Conservation (phyloP, 2,113 vertebrate genomes). For the Thamnaconus septentrionalis region DNA sequence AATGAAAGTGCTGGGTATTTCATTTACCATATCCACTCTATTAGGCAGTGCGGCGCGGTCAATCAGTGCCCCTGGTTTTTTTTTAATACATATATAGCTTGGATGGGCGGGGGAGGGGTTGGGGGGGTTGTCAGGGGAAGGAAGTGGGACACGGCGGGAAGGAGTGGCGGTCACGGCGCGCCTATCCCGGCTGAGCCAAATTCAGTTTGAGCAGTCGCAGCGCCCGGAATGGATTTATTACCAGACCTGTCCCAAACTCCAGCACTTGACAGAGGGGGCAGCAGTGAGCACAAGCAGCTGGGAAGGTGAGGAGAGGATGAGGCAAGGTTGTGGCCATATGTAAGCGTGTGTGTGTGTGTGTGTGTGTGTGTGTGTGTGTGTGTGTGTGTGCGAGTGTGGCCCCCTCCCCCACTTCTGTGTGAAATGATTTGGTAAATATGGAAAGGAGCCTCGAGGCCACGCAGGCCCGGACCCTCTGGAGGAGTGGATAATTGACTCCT, state of each 20-base stretch:
- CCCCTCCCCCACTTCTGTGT: constrained; percentile 70
- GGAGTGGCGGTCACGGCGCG: constrained; percentile 70
- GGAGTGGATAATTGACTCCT: constrained; percentile 99
- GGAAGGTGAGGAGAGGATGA: background rate
- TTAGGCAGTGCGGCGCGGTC: constrained; percentile 79
- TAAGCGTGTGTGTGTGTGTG: constrained; percentile 10
- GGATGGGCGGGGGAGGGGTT: background rate
- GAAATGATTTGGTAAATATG: constrained; percentile 92
- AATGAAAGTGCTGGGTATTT: constrained; percentile 79
- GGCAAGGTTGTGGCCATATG: constrained; percentile 19
- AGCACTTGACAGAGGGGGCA: constrained; percentile 33
- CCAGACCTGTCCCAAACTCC: constrained; percentile 67
- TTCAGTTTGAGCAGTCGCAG: constrained; percentile 63
- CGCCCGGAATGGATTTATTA: constrained; percentile 79
- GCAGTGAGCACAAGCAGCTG: constrained; percentile 36
- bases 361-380: constrained; percentile 31
- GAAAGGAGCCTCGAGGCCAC: constrained; percentile 90
- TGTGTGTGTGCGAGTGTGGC: constrained; percentile 28
- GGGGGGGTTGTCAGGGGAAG: constrained; percentile 72
- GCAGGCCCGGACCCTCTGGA: constrained; percentile 91
- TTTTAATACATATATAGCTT: constrained; percentile 52
- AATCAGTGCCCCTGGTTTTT: constrained; percentile 66
- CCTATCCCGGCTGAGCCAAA: constrained; percentile 29
- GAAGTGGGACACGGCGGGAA: constrained; percentile 74
- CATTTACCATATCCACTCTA: constrained; percentile 82